Base-by-base conservation (phyloP, 37 sponge, comb jelly and placozoan species). In the Oopsacas minuta region DNA sequence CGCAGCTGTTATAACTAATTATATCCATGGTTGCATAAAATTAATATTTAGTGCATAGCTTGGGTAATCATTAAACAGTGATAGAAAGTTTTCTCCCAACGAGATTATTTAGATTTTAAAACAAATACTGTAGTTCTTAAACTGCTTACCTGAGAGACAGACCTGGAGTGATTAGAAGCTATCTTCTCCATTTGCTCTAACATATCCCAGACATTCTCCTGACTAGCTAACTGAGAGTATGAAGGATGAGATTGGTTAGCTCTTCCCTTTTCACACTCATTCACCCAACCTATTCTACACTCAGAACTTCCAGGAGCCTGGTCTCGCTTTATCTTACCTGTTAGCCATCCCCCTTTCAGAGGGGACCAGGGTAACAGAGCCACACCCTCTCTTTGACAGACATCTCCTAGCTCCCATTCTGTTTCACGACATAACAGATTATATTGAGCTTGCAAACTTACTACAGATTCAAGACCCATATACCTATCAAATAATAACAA, bases 301-400 rank as follows among this genome's bases (percentile, higher is more conserved):
- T 30, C 39, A 0, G 82, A 83, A 49, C 83, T 84, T 0, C 35
- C 81, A 3, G 89, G 89, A 0, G 82, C 5, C 34, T 82, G 81
- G 35, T 81, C 92, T 0, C 91, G 81, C 39, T 83, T 51, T 37
- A 90, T 90, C 86, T 94, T 94, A 0, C 94, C 94, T 36, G 89
- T 94, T 30, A 94, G 81, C 34, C 89, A 75, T 23, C 94, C 94
- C 15, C 94, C 94, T 83, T 95, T 95, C 37, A 95, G 83, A 28
- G 95, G 95, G 83, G 93, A 92, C 95, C 95, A 95, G 52, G 95
- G 95, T 38, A 95, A 52, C 85, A 92, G 90, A 38, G 89, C 93
- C 34, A 95, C 52, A 0, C 90, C 90, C 84, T 95, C 95, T 37
- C 87, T 86, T 85, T 90, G 86, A 84, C 95, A 95, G 36, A 92